Evolutionary conservation across 2,888 invertebrate genomes (phyloP), one percentile per base, ranked within the genome.

Genomic region (Drosophila mercatorum): DNA sequence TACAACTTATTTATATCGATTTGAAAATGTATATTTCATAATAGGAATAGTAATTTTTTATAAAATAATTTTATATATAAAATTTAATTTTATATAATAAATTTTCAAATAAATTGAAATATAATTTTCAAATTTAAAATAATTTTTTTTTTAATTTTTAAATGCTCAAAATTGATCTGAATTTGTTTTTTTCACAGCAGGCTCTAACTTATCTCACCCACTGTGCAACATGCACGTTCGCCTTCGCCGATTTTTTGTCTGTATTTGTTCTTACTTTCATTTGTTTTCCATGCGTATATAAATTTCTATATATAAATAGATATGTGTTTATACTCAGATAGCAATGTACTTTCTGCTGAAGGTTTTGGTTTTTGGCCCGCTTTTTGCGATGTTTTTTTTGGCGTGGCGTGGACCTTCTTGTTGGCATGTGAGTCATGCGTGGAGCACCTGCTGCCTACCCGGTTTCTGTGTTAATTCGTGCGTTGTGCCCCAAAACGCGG

Each of bases 391-490:
- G 46, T 65, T 55, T 56, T 56, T 56, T 53, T 68, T 69, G 71
- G 14, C 26, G 61, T 65, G 72, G 14, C 26, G 63, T 67, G 72
- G 14, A 41, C 14, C n/a, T 72, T 75, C n/a, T 53, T 67, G 70
- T 81, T 69, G 57, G 75, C 75, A 85, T 86, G 84, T 85, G 82
- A 72, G 83, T 81, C 84, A 84, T 81, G 84, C 69, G 72, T 77
- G 60, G 73, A 73, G 77, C 86, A 86, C 84, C 84, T 85, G 84
- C 86, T 74, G 72, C 71, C 71, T 51, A 64, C 72, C 80, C 83
- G 77, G 66, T 68, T 68, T 75, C 68, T 64, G 72, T 83, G 86
- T 82, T 84, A 84, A 84, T 84, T 86, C 86, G 84, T 84, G 84
- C 84, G 82, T 86, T 86, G 67, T 72, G 75, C 72, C 66, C 82